Percentiles rank a stretch among this genome's conserved stretches.
phyloP scores from a whole-genome alignment of 2,888 invertebrate genomes.

The Cheilosia grossa region DNA sequence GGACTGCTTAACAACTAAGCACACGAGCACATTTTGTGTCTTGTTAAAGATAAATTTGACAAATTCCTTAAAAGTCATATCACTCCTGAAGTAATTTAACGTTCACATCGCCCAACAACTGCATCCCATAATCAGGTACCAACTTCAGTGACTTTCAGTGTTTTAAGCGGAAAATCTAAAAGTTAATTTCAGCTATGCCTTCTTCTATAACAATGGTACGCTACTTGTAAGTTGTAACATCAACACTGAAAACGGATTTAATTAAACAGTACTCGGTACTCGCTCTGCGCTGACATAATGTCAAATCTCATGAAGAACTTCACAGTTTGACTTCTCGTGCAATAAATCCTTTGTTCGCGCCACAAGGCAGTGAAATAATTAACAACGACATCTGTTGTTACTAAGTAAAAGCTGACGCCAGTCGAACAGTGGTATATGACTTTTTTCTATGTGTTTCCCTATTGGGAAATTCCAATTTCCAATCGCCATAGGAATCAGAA shows the following conservation, averaged over 20 bases:
- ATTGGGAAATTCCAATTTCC: not conserved
- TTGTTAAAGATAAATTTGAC: no score
- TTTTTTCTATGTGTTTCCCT: not conserved
- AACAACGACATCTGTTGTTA: conserved; percentile 36
- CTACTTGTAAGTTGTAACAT: no score
- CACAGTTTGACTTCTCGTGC: not conserved
- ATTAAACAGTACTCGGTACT: not conserved
- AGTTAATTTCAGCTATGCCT: no score
- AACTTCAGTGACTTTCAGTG: no score
- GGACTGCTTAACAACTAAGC: no score
- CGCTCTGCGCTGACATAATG: not conserved
- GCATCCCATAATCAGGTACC: no score
- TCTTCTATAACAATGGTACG: no score
- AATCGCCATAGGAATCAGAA: not conserved
- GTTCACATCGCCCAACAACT: no score
- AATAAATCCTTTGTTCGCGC: not conserved
- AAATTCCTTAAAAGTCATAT: no score
- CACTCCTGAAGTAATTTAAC: no score
- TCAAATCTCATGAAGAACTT: conserved; percentile 6
- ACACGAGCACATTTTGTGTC: no score
- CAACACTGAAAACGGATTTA: not conserved
- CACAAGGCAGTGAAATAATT: conserved; percentile 28
- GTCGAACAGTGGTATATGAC: conserved; percentile 10
- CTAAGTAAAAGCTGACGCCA: conserved; percentile 15
- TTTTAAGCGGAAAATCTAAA: no score